Base-by-base conservation (phyloP, 2,888 invertebrate genomes). In the Bhutanitis thaidina region DNA sequence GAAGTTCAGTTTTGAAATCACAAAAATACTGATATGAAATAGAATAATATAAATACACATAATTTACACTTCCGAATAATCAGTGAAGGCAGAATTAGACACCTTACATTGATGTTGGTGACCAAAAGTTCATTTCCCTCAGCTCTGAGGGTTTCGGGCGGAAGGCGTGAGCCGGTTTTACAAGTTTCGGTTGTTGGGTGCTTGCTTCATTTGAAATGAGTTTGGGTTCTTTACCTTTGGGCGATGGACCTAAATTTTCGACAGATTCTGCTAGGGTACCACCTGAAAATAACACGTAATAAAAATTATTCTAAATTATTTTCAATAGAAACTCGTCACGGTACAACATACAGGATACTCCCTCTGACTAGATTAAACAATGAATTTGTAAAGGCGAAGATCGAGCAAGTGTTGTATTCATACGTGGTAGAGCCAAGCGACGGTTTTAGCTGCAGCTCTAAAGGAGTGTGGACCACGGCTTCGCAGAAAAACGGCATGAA, bases 91-190 rank as follows among this genome's bases (percentile, higher is more conserved):
- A 27, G 32, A 12, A 5, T 40, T n/a, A 12, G 9, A 15, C 14
- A 37, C 29, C 62, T 83, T 91, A 95, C 95, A 95, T 95, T 0
- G 95, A 95, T 7, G 95, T 95, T 0, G 95, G 95, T 5, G 95
- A 94, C 94, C 94, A 95, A 82, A 95, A 95, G 77, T 95, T 95
- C 93, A 95, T 93, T 79, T 95, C 95, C 39, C 95, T 80, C 10
- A 95, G 81, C 69, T 95, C 94, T 0, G 94, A 93, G 0, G 93
- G 93, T 69, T 91, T 92, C 0, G 93, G 90, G 61, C 89, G 88
- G 62, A 90, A 85, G 13, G 77, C 66, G 29, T 63, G 70, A 7
- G 72, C 54, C n/a, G 74, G 62, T 36, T 74, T 79, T 5, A 55
- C 54, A 3, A 65, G 66, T 32, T 79, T 87, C 16, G 78, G 72